phyloP scores from a whole-genome alignment of 2,113 vertebrate genomes.

The Aplodontia rufa region DNA sequence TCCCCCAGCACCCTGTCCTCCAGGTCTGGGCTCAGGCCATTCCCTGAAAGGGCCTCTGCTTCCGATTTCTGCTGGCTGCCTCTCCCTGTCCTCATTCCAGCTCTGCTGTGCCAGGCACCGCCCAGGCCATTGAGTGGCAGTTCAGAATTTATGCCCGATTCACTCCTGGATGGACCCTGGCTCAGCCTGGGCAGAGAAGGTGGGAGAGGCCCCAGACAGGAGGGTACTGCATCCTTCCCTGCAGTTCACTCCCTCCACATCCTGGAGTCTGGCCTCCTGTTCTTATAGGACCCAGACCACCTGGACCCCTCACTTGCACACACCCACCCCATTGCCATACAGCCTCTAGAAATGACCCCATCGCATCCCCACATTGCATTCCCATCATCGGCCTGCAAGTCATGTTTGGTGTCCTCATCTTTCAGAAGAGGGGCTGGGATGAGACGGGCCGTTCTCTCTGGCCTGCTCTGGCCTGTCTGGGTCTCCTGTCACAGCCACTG shows the following conservation, averaged over 20 bases:
- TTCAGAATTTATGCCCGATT: not conserved
- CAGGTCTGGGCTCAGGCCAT: too few species aligned
- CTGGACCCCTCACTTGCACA: not conserved
- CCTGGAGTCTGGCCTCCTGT: not conserved
- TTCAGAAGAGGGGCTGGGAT: not conserved
- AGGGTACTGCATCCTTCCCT: too few species aligned
- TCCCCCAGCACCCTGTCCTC: not conserved
- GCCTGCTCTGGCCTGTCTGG: not conserved
- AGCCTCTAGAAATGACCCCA: not conserved
- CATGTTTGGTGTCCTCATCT: not conserved
- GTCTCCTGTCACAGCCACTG: too few species aligned
- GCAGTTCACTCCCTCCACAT: not conserved
- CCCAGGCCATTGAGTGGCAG: too few species aligned
- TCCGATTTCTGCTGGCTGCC: not conserved
- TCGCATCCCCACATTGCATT: too few species aligned
- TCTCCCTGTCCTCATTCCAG: not conserved
- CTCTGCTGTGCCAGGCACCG: not conserved
- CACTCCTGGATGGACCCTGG: not conserved
- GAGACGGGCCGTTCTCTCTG: not conserved
- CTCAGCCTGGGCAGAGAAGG: not conserved
- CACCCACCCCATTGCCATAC: accelerated
- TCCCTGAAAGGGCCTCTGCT: not conserved
- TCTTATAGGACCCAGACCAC: not conserved
- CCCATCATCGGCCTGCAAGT: too few species aligned
- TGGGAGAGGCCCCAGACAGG: accelerated